These are phyloP conservation scores for Sebastes itinus DNA, from an alignment of 2,797 vertebrate genomes.

Conservation along the genomic window DNA sequence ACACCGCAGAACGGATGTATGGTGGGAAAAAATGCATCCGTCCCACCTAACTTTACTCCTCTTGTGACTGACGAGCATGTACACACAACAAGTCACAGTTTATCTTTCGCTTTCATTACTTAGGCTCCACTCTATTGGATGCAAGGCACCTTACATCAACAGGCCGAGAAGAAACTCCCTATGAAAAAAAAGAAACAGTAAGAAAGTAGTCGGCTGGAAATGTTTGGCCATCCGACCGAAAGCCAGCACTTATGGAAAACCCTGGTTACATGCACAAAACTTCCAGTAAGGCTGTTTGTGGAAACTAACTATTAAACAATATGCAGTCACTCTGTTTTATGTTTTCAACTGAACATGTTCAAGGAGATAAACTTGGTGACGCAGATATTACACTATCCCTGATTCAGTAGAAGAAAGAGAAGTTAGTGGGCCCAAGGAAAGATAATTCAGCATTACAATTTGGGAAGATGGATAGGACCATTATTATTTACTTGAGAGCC, in stretches of 20 bases:
- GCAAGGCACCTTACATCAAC: too few relatives aligned
- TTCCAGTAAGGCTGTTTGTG: background rate
- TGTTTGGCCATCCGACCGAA: too few relatives aligned
- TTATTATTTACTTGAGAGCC: slow-evolving; percentile 58
- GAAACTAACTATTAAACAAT: background rate
- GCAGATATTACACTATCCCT: slow-evolving; percentile 2
- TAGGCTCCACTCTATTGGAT: too few relatives aligned
- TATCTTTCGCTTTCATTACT: too few relatives aligned
- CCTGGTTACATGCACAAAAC: background rate
- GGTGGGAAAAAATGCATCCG: too few relatives aligned
- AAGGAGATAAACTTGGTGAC: slow-evolving; percentile 18
- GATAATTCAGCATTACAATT: slow-evolving; percentile 55
- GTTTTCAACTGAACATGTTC: slow-evolving; percentile 11
- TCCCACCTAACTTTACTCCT: too few relatives aligned
- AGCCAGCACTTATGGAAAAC: too few relatives aligned
- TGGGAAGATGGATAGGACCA: slow-evolving; percentile 63
- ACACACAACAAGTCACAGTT: background rate
- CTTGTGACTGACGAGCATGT: too few relatives aligned
- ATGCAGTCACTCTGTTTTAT: background rate
- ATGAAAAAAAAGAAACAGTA: too few relatives aligned
- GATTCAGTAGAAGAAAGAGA: slow-evolving; percentile 21
- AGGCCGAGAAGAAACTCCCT: too few relatives aligned
- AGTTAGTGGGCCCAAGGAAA: slow-evolving; percentile 14
- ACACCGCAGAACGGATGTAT: too few relatives aligned
- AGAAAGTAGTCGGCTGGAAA: too few relatives aligned